Percentiles rank a stretch among this genome's conserved stretches.
phyloP scores from a whole-genome alignment of 2,888 invertebrate species.

The Zygogramma bicolorata region DNA sequence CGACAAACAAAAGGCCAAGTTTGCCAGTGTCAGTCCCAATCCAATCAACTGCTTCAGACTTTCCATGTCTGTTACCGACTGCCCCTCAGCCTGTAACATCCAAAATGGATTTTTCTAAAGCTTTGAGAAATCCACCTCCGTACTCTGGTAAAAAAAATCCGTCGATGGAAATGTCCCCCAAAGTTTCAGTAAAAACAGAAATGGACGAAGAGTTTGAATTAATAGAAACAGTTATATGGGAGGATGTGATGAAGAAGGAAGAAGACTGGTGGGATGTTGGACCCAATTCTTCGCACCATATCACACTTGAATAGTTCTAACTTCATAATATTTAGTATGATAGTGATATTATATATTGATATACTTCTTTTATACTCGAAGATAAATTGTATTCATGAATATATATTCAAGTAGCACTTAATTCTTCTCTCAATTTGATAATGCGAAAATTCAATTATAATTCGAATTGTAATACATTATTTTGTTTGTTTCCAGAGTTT shows the following conservation, averaged over 20 bases:
- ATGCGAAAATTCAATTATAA: too few relatives aligned
- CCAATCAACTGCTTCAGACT: neutral
- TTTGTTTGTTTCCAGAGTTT: too few relatives aligned
- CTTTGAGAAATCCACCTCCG: neutral
- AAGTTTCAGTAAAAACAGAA: conserved; percentile 24
- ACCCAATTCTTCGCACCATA: neutral
- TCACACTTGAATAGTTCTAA: neutral
- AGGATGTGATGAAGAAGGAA: conserved; percentile 32
- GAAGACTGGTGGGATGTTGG: conserved; percentile 33
- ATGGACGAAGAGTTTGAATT: conserved; percentile 41
- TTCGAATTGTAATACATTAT: too few relatives aligned
- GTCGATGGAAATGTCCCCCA: neutral
- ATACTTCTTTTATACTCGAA: neutral
- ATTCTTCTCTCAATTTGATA: too few relatives aligned
- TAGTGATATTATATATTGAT: neutral
- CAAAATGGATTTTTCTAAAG: conserved; percentile 21
- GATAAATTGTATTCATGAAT: too few relatives aligned
- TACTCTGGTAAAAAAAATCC: neutral
- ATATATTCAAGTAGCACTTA: too few relatives aligned
- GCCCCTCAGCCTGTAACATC: neutral
- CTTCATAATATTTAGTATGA: neutral
- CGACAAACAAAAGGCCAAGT: neutral
- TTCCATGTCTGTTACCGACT: neutral
- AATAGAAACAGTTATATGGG: conserved; percentile 39
- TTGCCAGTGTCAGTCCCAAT: neutral